Evolutionary conservation across 1,140 invertebrate genomes (phyloP), one percentile per base, ranked within the genome.

Genomic region (Cardiocondyla obscurior): DNA sequence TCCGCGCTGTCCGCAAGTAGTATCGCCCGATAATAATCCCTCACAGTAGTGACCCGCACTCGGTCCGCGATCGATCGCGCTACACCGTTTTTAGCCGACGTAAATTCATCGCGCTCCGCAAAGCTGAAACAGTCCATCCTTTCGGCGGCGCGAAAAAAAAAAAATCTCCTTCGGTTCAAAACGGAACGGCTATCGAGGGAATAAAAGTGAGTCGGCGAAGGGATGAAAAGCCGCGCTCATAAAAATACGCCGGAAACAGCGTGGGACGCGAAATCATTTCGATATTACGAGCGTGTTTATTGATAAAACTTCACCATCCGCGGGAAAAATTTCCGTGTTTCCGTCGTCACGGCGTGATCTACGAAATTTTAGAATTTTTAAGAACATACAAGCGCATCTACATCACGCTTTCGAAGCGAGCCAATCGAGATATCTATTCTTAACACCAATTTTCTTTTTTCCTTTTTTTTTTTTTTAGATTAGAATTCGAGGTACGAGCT

Each of bases 1-100:
- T 79, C 46, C 33, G 69, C 53, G 74, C 69, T 36, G 69, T 22
- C 16, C 22, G 33, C 46, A 53, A 79, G 36, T n/a, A n/a, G n/a
- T n/a, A n/a, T 67, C 46, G 74, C 10, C 46, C 62, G 74, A 67
- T 53, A 67, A 79, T 53, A 79, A 79, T 25, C 42, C 62, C 25
- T 25, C 62, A 67, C 62, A 74, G 30, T 62, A 51, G 62, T 79
- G 33, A 79, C 22, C 49, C 33, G 62, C 25, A 51, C 60, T 67
- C 42, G 62, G 33, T 25, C 42, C n/a, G 62, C 74, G 16, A 69
- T 79, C 74, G 62, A 79, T 79, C n/a, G 25, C 62, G 22, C 62
- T 42, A 53, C n/a, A n/a, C 62, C 33, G 62, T 53, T 79, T 79
- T 79, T 79, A 69, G n/a, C 46, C 33, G 25, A 79, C 22, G 62